Base-by-base conservation (phyloP, 2,113 vertebrate species). In the Dicentrarchus labrax region DNA sequence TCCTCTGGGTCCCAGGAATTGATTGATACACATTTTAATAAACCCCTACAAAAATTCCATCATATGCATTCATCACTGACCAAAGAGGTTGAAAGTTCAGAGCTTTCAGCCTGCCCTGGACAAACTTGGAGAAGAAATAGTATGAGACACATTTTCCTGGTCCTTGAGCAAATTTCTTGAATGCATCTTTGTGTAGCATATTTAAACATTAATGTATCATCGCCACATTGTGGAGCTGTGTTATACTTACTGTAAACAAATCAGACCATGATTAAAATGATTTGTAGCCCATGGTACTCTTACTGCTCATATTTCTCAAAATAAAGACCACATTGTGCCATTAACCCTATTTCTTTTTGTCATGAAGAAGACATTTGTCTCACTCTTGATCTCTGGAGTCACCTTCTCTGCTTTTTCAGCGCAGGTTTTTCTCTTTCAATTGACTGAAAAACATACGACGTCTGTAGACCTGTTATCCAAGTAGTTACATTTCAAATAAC, bases 191-290 rank as follows among this genome's bases (percentile, higher is more conserved):
- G 10, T 47, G 17, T 16, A 38, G 19, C 19, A 22, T 76, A 64
- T 74, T 73, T 10, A 65, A 65, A 66, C 48, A 67, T 47, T 6
- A 30, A 70, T 53, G 36, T 21, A 13, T 54, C 69, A 9, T 30
- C 3, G 41, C 64, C 70, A 82, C 36, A 43, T 36, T 21, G 13
- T 36, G 43, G 74, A 6, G 10, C 24, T 19, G 16, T 60, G 38
- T 72, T 47, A 36, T 57, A 74, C 30, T 43, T 41, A 47, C 17
- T 0, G 8, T 45, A 72, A 82, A 70, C 41, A 68, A 62, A 68
- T 78, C 47, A 59, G 22, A 66, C 65, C 41, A 4, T 82, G 50
- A 85, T 73, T 51, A 50, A 77, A 72, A 84, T 66, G 60, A 68
- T 64, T 43, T 82, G 38, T 17, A 51, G 62, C 41, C 13, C 57